phyloP scores from a whole-genome alignment of 2,888 invertebrate species.

The Venusia cambrica region DNA sequence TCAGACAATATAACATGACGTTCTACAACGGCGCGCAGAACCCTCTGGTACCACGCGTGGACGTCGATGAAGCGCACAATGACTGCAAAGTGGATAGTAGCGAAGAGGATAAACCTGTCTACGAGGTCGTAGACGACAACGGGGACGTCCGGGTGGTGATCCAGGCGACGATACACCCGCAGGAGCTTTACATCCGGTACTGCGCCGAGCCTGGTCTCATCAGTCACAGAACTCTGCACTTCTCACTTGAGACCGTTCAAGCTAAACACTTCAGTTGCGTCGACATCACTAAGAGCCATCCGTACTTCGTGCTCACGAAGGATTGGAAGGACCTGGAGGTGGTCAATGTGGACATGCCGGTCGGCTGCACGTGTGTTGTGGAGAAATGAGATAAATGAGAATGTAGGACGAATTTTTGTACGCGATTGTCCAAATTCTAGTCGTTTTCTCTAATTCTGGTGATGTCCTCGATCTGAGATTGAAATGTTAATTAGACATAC shows the following conservation, averaged over 20 bases:
- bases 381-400: neutral
- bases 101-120: neutral
- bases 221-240: neutral
- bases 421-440: no score
- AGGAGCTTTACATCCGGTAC: neutral
- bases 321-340: conserved; percentile 1
- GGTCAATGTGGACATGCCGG: neutral
- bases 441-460: no score
- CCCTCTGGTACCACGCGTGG: neutral
- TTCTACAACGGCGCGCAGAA: neutral
- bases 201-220: neutral
- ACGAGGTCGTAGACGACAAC: neutral
- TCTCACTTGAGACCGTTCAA: neutral
- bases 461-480: no score
- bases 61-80: neutral
- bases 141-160: conserved; percentile 1
- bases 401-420: no score
- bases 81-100: conserved; percentile 1
- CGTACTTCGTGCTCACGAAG: neutral
- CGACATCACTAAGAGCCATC: neutral
- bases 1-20: neutral
- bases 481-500: no score
- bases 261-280: neutral
- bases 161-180: neutral
- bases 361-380: conserved; percentile 1